Conservation (phyloP, 2,888 invertebrate species). For the Rhagium mordax region DNA sequence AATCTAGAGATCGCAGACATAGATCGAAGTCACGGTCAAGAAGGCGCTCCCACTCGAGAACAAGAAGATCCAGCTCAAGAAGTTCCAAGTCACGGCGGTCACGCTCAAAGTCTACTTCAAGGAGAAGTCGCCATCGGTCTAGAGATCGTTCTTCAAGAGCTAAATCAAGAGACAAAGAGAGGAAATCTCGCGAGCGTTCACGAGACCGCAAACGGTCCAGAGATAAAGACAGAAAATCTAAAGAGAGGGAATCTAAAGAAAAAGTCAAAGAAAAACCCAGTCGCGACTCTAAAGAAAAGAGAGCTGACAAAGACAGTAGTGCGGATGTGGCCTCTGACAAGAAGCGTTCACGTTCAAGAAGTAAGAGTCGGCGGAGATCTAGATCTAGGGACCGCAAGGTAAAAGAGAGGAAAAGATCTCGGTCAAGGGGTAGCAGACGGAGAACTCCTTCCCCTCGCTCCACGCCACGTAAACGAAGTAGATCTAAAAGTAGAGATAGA, state of each 20-base stretch:
- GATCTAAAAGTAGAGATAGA: constrained; percentile 65
- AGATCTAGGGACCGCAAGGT: constrained; percentile 74
- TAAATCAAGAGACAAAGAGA: constrained; percentile 46
- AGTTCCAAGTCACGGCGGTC: constrained; percentile 63
- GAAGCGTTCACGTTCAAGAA: constrained; percentile 72
- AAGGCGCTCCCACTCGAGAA: constrained; percentile 58
- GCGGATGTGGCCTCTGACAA: constrained; percentile 60
- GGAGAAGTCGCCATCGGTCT: constrained; percentile 54
- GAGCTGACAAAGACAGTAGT: constrained; percentile 64
- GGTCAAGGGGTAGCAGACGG: constrained; percentile 73
- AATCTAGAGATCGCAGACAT: constrained; percentile 74
- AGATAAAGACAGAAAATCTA: constrained; percentile 48
- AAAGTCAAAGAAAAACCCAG: constrained; percentile 64
- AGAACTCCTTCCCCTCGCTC: constrained; percentile 68
- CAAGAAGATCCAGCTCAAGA: constrained; percentile 53
- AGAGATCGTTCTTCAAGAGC: constrained; percentile 51
- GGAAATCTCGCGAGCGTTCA: constrained; percentile 44
- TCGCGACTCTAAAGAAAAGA: constrained; percentile 64
- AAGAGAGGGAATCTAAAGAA: constrained; percentile 62
- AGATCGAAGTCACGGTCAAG: constrained; percentile 73
- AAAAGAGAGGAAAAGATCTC: constrained; percentile 68
- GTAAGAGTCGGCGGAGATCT: constrained; percentile 73
- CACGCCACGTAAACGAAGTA: constrained; percentile 59
- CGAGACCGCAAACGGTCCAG: constrained; percentile 46
- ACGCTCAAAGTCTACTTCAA: constrained; percentile 68